Percentiles rank a stretch among this genome's conserved stretches.
Conservation (phyloP, 2,113 vertebrate genomes). For the Prochilodus magdalenae region DNA sequence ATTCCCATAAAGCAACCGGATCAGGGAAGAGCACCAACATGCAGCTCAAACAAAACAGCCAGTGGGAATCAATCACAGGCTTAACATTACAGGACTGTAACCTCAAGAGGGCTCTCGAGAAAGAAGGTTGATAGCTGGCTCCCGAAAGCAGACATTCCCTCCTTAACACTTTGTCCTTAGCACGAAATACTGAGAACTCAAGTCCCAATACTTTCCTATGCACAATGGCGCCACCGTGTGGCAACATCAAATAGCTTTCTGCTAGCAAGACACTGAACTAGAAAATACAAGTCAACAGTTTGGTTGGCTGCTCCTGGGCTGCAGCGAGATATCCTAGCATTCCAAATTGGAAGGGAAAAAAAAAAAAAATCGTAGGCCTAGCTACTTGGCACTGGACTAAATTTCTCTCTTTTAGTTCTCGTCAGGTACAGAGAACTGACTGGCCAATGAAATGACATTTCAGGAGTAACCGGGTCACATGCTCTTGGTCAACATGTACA, state of each 20-base stretch:
- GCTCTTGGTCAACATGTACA: neutral
- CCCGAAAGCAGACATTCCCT: neutral
- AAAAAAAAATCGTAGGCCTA: constrained; percentile 57
- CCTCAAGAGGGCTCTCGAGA: neutral
- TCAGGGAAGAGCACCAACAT: no score
- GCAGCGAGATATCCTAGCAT: neutral
- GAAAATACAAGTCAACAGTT: constrained; percentile 35
- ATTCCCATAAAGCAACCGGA: no score
- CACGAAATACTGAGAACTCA: constrained; percentile 43
- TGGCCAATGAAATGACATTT: constrained; percentile 30
- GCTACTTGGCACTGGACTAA: constrained; percentile 55
- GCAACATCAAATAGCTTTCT: constrained; percentile 43
- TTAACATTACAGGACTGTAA: neutral
- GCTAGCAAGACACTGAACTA: constrained; percentile 48
- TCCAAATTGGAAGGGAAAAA: neutral
- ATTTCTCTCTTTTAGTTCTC: neutral
- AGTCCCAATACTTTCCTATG: constrained; percentile 46
- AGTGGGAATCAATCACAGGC: neutral
- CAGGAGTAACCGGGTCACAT: constrained; percentile 21
- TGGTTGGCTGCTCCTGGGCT: neutral
- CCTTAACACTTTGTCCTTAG: constrained; percentile 55
- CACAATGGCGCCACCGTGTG: constrained; percentile 50
- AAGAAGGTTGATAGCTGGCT: neutral
- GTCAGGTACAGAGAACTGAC: constrained; percentile 30
- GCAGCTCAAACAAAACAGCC: no score